Conservation (phyloP, 2,797 vertebrate species). For the Chelidonichthys spinosus region DNA sequence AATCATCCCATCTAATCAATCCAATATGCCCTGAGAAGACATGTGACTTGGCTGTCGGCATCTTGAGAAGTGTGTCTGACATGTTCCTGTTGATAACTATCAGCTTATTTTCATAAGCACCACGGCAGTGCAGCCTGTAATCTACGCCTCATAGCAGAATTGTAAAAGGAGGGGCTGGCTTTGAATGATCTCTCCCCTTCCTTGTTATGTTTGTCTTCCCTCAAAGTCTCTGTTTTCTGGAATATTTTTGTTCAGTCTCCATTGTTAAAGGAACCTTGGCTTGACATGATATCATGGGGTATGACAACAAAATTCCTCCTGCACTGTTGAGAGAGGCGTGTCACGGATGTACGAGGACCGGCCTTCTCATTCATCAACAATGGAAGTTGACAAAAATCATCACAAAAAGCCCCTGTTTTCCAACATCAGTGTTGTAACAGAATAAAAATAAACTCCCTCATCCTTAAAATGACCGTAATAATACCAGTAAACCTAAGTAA, state of each 20-base stretch:
- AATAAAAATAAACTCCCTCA: background rate
- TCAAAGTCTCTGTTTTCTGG: conserved; percentile 39
- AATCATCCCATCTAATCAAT: conserved; percentile 35
- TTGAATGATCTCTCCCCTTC: conserved; percentile 36
- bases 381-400: conserved; percentile 7
- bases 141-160: conserved; percentile 21
- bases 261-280: conserved; percentile 49
- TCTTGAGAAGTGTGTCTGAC: conserved; percentile 34
- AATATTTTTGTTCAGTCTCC: conserved; percentile 42
- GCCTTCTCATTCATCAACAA: conserved; percentile 16
- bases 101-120: conserved; percentile 25
- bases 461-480: conserved; percentile 26
- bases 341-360: conserved; percentile 24
- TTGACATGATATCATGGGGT: conserved; percentile 39
- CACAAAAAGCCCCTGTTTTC: conserved; percentile 3
- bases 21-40: conserved; percentile 24
- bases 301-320: conserved; percentile 57
- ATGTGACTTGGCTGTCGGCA: conserved; percentile 36
- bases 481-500: conserved; percentile 6
- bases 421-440: background rate
- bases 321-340: conserved; percentile 60
- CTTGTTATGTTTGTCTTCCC: conserved; percentile 46
- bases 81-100: conserved; percentile 45
- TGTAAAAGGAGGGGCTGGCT: conserved; percentile 25
- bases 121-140: conserved; percentile 26